A percentile compares a stretch with the other conserved stretches of the same genome.
phyloP scores from a whole-genome alignment of 2,888 invertebrate genomes.

The Leptinotarsa rubiginosa region DNA sequence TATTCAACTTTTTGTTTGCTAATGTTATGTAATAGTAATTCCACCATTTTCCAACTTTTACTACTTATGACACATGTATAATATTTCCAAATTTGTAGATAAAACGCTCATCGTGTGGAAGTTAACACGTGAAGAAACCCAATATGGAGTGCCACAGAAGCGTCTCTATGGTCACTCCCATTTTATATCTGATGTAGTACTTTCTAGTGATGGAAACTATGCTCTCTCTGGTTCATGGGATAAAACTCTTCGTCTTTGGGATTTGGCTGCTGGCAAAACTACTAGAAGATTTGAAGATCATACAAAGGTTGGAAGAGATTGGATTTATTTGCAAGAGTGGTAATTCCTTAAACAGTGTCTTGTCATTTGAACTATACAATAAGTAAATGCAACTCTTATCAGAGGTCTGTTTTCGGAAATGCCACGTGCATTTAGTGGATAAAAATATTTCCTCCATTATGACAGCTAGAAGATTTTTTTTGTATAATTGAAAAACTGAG shows the following conservation, averaged over 20 bases:
- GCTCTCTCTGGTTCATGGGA: constrained; percentile 99
- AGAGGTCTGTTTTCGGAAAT: constrained; percentile 25
- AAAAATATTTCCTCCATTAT: constrained; percentile 49
- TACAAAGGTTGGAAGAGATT: constrained; percentile 86
- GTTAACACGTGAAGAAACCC: constrained; percentile 92
- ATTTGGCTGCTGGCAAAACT: constrained; percentile 95
- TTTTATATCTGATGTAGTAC: constrained; percentile 98
- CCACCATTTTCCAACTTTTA: too few species aligned
- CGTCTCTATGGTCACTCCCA: constrained; percentile 97
- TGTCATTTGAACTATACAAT: neutral
- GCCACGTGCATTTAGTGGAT: neutral
- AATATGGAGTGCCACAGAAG: constrained; percentile 96
- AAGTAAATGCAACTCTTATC: neutral
- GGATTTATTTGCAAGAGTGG: constrained; percentile 33
- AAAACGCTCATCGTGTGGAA: constrained; percentile 98
- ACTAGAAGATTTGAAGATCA: constrained; percentile 99
- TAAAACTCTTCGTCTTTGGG: constrained; percentile 98
- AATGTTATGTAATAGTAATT: neutral
- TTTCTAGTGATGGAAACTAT: constrained; percentile 99
- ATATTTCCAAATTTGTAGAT: constrained; percentile 69
- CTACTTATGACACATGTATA: neutral
- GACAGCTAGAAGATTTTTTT: constrained; percentile 67
- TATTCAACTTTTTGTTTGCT: constrained; percentile 10
- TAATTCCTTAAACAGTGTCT: constrained; percentile 20
- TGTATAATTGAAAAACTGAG: constrained; percentile 45